These are phyloP conservation scores for Beaufortia kweichowensis DNA, from an alignment of 2,113 vertebrate genomes.

Conservation along the genomic window DNA sequence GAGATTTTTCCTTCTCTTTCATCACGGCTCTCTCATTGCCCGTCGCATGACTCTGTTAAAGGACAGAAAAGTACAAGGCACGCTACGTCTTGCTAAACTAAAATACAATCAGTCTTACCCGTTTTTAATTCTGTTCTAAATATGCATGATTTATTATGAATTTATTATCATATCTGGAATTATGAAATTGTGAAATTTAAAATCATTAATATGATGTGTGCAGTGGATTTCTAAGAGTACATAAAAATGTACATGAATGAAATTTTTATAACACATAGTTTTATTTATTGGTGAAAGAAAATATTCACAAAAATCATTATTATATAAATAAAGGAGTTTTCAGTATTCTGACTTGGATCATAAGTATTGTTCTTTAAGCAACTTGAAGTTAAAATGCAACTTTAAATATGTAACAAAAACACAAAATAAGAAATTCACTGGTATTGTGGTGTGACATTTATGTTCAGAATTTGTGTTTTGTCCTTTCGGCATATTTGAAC, in stretches of 20 bases:
- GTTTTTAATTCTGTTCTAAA: neutral
- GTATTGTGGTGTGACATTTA: conserved; percentile 50
- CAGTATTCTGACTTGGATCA: no score
- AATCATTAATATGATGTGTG: no score
- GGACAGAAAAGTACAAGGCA: conserved; percentile 45
- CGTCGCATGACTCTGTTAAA: conserved; percentile 54
- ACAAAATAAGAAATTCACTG: conserved; percentile 32
- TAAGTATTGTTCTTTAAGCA: neutral
- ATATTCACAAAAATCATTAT: no score
- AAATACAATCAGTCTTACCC: conserved; percentile 1
- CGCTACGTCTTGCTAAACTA: conserved; percentile 40
- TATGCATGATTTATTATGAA: neutral
- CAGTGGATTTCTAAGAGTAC: no score
- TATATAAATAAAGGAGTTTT: no score
- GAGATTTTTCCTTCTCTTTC: conserved; percentile 52
- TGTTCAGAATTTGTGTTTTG: conserved; percentile 60
- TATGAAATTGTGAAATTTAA: neutral
- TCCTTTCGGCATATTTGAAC: conserved; percentile 73
- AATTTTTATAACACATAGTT: no score
- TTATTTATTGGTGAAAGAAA: no score
- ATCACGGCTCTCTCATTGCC: conserved; percentile 50
- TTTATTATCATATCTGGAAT: neutral
- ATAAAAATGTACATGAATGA: no score
- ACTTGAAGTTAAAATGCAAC: neutral
- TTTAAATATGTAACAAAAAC: neutral